A percentile compares a stretch with the other conserved stretches of the same genome.
Evolutionary conservation across 1,140 invertebrate species (phyloP).

Genomic region (Phocides pigmalion): DNA sequence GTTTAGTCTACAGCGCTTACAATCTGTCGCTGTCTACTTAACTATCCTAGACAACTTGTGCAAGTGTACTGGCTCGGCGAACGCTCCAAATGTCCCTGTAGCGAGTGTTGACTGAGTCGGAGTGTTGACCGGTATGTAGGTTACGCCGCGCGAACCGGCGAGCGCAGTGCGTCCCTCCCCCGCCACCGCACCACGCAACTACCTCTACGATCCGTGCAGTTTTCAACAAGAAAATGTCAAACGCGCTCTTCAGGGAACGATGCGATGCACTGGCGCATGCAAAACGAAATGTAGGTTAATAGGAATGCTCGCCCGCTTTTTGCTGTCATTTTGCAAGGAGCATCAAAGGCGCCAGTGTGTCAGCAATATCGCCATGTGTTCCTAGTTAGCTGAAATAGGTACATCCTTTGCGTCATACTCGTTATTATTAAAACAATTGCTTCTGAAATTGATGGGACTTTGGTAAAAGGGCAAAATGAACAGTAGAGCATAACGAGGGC

Average conservation of each 20-base stretch:
- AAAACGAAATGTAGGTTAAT: conserved; percentile 64
- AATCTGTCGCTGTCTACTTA: neutral
- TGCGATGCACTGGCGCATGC: conserved; percentile 45
- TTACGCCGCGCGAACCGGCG: conserved; percentile 71
- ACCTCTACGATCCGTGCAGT: conserved; percentile 75
- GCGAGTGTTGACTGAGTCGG: conserved; percentile 82
- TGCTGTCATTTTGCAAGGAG: conserved; percentile 35
- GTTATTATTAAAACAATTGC: neutral
- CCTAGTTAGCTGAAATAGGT: conserved; percentile 28
- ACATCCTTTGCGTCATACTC: conserved; percentile 16
- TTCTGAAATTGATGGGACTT: neutral
- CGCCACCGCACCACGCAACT: conserved; percentile 63
- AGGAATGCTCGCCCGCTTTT: conserved; percentile 46
- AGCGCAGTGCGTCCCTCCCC: conserved; percentile 40
- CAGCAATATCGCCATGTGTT: conserved; percentile 33
- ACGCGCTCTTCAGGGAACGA: conserved; percentile 61
- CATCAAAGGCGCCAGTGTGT: conserved; percentile 36
- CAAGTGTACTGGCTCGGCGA: conserved; percentile 60
- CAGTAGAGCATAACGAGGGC: neutral
- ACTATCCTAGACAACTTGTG: conserved; percentile 40
- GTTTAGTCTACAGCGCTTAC: too few relatives aligned
- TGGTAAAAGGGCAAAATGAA: neutral
- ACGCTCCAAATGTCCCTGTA: conserved; percentile 79
- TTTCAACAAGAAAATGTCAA: conserved; percentile 78
- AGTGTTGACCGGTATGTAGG: conserved; percentile 83